Base-by-base conservation (phyloP, 1,140 invertebrate genomes). In the Leptinotarsa texana region DNA sequence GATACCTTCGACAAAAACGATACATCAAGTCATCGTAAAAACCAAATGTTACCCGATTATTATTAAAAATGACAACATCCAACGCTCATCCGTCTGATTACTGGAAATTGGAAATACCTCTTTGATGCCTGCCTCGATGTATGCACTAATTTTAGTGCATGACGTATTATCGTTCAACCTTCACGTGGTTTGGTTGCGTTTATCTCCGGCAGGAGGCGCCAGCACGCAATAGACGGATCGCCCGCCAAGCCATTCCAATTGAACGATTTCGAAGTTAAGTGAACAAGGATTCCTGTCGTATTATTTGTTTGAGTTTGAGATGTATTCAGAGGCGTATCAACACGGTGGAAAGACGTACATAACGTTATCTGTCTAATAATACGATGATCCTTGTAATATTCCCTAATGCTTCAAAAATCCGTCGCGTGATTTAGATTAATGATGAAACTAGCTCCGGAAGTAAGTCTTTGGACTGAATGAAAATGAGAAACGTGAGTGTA, bases 51-150 rank as follows among this genome's bases (percentile, higher is more conserved):
- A 42, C 33, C 8, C 33, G 51, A 57, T 57, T 57, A 57, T 57
- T 57, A 57, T 57, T 57, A 57, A 57, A 57, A 57, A 57, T 57
- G 51, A 57, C 51, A 57, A 57, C 51, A 57, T 57, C 51, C 15
- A 57, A 57, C 17, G n/a, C 6, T 57, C 51, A 18, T 57, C 51
- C n/a, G 51, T 18, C 51, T 17, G 51, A 57, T 57, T 57, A 18
- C 51, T 57, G 51, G 51, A 57, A 57, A 57, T 57, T 57, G 51
- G 51, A 57, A 57, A 57, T 57, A 57, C 51, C 51, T 57, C 51
- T 42, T 2, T 42, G 33, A 8, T 42, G 33, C 33, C 33, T 42
- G 33, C 33, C 33, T 42, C 33, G 33, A 42, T 42, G 8, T 42
- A 8, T 57, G 51, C 51, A 57, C 51, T 57, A 57, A 57, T 57